Percentiles rank a stretch among this genome's conserved stretches.
Evolutionary conservation across 2,797 vertebrate species (phyloP).

Genomic region (Gymnothorax javanicus): DNA sequence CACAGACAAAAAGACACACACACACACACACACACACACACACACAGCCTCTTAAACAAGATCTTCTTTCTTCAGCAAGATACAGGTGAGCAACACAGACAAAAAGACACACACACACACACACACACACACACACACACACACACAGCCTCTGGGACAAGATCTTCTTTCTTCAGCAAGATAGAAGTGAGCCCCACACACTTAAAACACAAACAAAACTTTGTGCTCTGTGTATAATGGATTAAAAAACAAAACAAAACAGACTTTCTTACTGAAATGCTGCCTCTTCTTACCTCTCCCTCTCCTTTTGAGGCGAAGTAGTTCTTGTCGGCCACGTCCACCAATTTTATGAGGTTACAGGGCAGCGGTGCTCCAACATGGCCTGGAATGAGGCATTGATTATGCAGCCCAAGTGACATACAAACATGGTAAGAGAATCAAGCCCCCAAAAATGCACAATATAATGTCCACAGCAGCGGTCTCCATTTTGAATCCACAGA

Average conservation of each 20-base stretch:
- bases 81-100: too few relatives aligned
- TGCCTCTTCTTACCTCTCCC: conserved; percentile 82
- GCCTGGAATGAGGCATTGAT: conserved; percentile 67
- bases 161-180: too few relatives aligned
- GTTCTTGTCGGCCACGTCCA: conserved; percentile 94
- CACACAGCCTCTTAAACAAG: neutral
- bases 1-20: too few relatives aligned
- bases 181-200: too few relatives aligned
- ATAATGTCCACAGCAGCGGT: neutral
- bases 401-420: neutral
- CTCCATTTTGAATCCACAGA: neutral
- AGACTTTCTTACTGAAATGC: neutral
- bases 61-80: too few relatives aligned
- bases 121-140: neutral
- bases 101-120: too few relatives aligned
- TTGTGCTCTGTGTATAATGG: too few relatives aligned
- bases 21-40: neutral
- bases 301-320: conserved; percentile 93
- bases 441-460: neutral
- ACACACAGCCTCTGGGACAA: neutral
- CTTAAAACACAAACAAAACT: too few relatives aligned
- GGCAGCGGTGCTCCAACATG: conserved; percentile 95
- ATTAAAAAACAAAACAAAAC: too few relatives aligned
- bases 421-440: neutral
- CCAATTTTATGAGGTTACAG: conserved; percentile 92